Evolutionary conservation across 2,888 invertebrate species (phyloP).

Genomic region (Phengaris alcon): DNA sequence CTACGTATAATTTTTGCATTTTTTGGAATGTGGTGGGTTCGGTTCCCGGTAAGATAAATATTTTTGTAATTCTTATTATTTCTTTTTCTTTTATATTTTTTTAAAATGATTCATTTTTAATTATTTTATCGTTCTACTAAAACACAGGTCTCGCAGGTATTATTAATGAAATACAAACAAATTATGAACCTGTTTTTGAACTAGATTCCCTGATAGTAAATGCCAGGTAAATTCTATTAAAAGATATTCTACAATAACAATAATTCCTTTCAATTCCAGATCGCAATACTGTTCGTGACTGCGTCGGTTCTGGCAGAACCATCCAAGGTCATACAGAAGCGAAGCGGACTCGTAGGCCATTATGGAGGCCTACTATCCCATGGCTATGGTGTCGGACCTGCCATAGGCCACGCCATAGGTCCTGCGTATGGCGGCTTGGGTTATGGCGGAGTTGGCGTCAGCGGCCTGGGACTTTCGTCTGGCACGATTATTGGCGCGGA

Average conservation of each 20-base stretch:
- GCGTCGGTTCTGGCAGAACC: conserved; percentile 67
- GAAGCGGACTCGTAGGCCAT: conserved; percentile 66
- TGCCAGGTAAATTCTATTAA: no score
- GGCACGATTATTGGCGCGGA: conserved; percentile 63
- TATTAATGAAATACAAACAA: no score
- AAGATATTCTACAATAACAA: neutral
- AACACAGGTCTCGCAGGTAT: no score
- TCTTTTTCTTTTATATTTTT: no score
- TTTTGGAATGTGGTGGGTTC: no score
- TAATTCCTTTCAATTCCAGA: conserved; percentile 49
- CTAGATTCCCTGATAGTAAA: no score
- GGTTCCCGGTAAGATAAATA: no score
- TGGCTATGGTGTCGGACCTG: conserved; percentile 40
- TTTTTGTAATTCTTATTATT: no score
- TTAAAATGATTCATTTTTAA: no score
- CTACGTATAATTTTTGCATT: no score
- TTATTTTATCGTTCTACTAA: no score
- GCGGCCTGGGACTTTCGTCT: conserved; percentile 38
- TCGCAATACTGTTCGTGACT: conserved; percentile 57
- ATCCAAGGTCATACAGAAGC: conserved; percentile 68
- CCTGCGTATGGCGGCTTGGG: conserved; percentile 30
- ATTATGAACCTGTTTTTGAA: no score
- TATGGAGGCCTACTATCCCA: conserved; percentile 49
- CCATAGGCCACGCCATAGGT: conserved; percentile 38
- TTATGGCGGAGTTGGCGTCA: conserved; percentile 37